phyloP scores from a whole-genome alignment of 2,888 invertebrate species.

The Dicyrtoma fusca region DNA sequence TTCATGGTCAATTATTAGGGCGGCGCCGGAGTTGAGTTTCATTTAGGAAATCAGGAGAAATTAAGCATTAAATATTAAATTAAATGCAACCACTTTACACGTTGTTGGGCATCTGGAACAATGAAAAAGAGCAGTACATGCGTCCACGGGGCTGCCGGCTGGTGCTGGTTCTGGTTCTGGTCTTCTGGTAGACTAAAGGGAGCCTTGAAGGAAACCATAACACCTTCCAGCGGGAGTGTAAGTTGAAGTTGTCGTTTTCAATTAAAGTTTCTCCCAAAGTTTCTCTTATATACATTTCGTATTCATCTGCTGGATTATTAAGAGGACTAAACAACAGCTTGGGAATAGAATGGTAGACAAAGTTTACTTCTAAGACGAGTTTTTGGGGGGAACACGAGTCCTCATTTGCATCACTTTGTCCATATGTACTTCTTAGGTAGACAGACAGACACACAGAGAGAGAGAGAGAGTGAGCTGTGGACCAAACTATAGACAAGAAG shows the following conservation, averaged over 20 bases:
- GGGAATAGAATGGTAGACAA: conserved; percentile 20
- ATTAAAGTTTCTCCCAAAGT: conserved; percentile 32
- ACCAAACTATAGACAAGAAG: no score
- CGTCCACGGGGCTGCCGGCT: no score
- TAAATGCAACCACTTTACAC: not conserved
- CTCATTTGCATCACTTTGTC: conserved; percentile 19
- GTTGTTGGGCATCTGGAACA: no score
- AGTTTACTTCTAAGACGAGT: conserved; percentile 22
- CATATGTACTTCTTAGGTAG: not conserved
- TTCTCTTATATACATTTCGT: conserved; percentile 22
- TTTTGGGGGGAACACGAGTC: conserved; percentile 1
- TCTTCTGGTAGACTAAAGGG: no score
- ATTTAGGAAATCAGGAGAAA: no score
- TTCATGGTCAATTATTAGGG: no score
- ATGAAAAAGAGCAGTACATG: no score
- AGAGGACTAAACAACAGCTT: conserved; percentile 33
- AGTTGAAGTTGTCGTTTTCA: conserved; percentile 26
- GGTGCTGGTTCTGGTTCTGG: no score
- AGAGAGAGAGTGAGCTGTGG: no score
- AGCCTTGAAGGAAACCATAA: no score
- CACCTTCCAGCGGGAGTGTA: not conserved
- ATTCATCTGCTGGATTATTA: conserved; percentile 30
- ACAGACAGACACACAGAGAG: not conserved
- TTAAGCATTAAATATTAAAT: conserved; percentile 4
- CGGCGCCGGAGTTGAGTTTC: no score